Evolutionary conservation across 1,140 invertebrate genomes (phyloP).

Genomic region (Parapsyche elsis): DNA sequence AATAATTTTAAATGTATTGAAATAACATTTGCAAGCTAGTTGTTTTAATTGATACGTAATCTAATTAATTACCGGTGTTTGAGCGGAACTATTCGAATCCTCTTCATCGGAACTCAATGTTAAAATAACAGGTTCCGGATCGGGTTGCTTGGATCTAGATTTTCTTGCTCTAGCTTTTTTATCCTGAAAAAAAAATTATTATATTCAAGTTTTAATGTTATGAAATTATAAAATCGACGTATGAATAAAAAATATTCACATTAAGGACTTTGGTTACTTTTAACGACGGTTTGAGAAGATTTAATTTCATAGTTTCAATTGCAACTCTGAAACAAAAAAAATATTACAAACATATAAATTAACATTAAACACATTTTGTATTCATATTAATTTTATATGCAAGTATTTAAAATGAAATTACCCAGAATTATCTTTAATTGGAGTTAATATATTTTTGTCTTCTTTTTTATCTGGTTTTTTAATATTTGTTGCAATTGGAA

Average conservation of each 20-base stretch:
- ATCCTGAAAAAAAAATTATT: slow-evolving; percentile 43
- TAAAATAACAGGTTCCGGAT: slow-evolving; percentile 72
- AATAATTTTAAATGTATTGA: no score
- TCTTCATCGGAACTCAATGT: slow-evolving; percentile 75
- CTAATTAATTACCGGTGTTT: slow-evolving; percentile 49
- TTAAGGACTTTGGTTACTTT: slow-evolving; percentile 59
- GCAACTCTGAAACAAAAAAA: slow-evolving; percentile 59
- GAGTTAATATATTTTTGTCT: slow-evolving; percentile 57
- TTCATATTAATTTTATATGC: no score
- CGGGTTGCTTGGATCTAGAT: slow-evolving; percentile 63
- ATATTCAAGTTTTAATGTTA: neutral
- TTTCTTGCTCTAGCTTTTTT: slow-evolving; percentile 49
- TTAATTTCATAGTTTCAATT: slow-evolving; percentile 64
- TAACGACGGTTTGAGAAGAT: slow-evolving; percentile 63
- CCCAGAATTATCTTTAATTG: neutral
- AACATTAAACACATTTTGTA: neutral
- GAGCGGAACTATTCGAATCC: slow-evolving; percentile 64
- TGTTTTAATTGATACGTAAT: neutral
- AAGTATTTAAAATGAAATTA: neutral
- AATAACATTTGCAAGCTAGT: neutral
- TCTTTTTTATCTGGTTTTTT: slow-evolving; percentile 63
- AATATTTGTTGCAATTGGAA: slow-evolving; percentile 63
- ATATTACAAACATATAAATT: neutral
- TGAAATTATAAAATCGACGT: slow-evolving; percentile 58
- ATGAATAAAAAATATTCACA: slow-evolving; percentile 39